Evolutionary conservation across 53 echinoderm and acorn worm genomes (phyloP).

Genomic region (Echinometra lucunter): DNA sequence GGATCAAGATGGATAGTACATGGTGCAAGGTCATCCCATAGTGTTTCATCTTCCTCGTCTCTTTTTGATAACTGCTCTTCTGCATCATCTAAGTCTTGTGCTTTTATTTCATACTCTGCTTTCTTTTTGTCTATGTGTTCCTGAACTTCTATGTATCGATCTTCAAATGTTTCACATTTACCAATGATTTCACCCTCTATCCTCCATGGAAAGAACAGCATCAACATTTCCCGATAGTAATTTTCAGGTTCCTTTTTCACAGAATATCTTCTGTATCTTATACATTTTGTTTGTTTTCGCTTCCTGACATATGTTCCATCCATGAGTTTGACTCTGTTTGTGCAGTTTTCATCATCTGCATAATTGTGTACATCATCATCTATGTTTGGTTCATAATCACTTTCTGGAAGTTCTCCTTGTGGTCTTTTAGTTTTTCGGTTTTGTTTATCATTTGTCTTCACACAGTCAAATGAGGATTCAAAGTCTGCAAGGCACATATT

Average conservation of each 20-base stretch:
- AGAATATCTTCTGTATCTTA: conserved; percentile 77
- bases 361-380: conserved; percentile 40
- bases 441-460: conserved; percentile 53
- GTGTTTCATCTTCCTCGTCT: conserved; percentile 53
- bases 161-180: conserved; percentile 71
- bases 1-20: conserved; percentile 59
- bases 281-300: conserved; percentile 62
- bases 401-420: conserved; percentile 67
- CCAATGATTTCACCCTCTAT: conserved; percentile 56
- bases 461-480: conserved; percentile 66
- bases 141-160: conserved; percentile 57
- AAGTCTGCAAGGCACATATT: conserved; percentile 74
- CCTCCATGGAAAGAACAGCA: conserved; percentile 74
- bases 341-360: conserved; percentile 51
- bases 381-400: conserved; percentile 34
- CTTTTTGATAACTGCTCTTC: conserved; percentile 38
- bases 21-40: conserved; percentile 67
- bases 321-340: conserved; percentile 43
- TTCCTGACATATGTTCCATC: conserved; percentile 58
- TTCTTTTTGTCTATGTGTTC: conserved; percentile 16
- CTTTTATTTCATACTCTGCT: conserved; percentile 56
- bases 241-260: conserved; percentile 71
- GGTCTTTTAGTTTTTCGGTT: conserved; percentile 52
- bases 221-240: conserved; percentile 77
- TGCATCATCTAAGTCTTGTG: conserved; percentile 53